These are phyloP conservation scores for Muscina levida DNA, from an alignment of 2,888 invertebrate genomes.

Conservation along the genomic window DNA sequence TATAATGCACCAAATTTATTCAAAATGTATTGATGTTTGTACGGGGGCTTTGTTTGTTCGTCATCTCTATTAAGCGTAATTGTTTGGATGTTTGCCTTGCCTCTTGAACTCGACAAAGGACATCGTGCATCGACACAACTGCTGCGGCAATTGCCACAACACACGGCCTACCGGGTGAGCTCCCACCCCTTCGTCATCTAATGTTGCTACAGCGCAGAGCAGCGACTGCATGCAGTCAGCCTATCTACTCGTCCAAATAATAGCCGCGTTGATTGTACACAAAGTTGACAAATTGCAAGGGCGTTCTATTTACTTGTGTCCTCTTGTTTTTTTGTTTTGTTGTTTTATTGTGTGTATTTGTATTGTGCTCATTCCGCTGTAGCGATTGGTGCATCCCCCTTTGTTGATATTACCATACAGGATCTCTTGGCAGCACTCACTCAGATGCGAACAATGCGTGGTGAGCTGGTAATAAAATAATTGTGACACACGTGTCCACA, in stretches of 20 bases:
- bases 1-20: constrained; percentile 43
- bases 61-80: constrained; percentile 61
- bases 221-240: background rate
- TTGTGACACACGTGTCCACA: constrained; percentile 77
- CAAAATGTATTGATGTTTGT: constrained; percentile 42
- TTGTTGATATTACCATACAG: constrained; percentile 53
- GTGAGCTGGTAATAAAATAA: constrained; percentile 74
- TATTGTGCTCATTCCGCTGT: background rate
- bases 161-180: background rate
- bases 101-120: background rate
- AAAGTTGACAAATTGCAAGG: constrained; percentile 63
- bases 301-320: constrained; percentile 60
- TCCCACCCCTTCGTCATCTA: constrained; percentile 25
- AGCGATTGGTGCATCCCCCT: constrained; percentile 38
- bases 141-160: no score
- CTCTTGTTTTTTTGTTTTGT: constrained; percentile 17
- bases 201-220: background rate
- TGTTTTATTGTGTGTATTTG: background rate
- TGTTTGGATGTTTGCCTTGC: constrained; percentile 44
- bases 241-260: background rate
- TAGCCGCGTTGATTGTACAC: constrained; percentile 27
- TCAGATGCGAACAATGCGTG: constrained; percentile 21
- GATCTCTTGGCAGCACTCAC: constrained; percentile 15
- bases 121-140: constrained; percentile 13
- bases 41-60: no score